These are phyloP conservation scores for Hedychridium roseum DNA, from an alignment of 2,888 invertebrate species.

Conservation along the genomic window DNA sequence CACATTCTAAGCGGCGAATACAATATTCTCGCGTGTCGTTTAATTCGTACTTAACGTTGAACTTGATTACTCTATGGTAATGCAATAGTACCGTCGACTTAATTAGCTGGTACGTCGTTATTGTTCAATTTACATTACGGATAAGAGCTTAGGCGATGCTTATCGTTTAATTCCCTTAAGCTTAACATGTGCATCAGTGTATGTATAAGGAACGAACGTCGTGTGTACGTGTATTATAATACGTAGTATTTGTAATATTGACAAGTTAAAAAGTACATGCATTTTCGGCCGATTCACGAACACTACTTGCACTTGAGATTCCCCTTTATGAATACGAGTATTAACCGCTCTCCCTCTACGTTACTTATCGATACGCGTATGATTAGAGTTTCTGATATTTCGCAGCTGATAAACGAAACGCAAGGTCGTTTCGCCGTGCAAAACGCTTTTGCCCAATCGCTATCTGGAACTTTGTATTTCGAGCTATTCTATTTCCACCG, in stretches of 20 bases:
- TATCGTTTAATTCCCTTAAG: slow-evolving; percentile 10
- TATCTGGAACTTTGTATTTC: too few relatives aligned
- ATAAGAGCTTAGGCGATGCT: slow-evolving; percentile 11
- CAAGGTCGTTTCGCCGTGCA: too few relatives aligned
- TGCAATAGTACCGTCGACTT: too few relatives aligned
- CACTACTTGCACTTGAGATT: slow-evolving; percentile 50
- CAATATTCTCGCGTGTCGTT: background rate
- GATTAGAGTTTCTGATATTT: too few relatives aligned
- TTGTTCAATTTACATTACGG: slow-evolving; percentile 9
- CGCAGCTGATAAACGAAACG: too few relatives aligned
- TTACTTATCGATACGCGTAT: too few relatives aligned
- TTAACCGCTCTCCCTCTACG: slow-evolving; percentile 7
- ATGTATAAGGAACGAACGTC: slow-evolving; percentile 10
- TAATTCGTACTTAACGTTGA: background rate
- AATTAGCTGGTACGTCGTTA: too few relatives aligned
- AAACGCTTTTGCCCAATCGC: too few relatives aligned
- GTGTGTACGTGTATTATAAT: slow-evolving; percentile 11
- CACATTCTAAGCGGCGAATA: background rate
- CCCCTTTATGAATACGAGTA: slow-evolving; percentile 16
- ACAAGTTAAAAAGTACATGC: slow-evolving; percentile 27
- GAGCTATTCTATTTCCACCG: too few relatives aligned
- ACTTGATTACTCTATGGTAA: background rate
- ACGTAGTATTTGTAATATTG: slow-evolving; percentile 10
- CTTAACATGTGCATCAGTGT: slow-evolving; percentile 6
- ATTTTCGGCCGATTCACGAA: slow-evolving; percentile 54